Evolutionary conservation across 2,113 vertebrate species (phyloP).

Genomic region (Dinomys branickii): DNA sequence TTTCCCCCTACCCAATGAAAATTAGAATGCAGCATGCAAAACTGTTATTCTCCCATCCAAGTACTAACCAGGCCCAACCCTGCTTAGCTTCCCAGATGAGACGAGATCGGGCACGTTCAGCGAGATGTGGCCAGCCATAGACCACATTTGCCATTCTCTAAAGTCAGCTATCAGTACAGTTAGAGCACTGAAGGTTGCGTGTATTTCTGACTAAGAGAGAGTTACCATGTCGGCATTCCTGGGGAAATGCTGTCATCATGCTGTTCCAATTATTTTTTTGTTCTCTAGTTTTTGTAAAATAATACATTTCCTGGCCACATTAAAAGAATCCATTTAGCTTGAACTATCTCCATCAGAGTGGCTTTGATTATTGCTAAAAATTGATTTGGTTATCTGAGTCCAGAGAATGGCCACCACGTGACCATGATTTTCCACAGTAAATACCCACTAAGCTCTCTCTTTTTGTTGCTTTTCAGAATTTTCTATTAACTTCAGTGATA

Average conservation of each 20-base stretch:
- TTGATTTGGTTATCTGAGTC: conserved; percentile 39
- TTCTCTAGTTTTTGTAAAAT: conserved; percentile 43
- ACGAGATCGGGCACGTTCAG: no score
- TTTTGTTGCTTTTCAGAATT: conserved; percentile 67
- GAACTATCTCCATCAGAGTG: conserved; percentile 23
- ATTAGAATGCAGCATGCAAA: background rate
- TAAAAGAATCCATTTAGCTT: conserved; percentile 47
- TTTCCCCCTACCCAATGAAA: background rate
- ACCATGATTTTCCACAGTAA: conserved; percentile 23
- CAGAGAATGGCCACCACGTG: background rate
- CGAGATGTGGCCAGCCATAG: no score
- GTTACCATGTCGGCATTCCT: background rate
- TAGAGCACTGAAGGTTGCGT: background rate
- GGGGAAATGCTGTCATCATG: background rate
- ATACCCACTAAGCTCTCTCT: conserved; percentile 2
- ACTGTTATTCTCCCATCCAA: no score
- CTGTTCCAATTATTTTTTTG: conserved; percentile 23
- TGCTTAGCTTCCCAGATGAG: no score
- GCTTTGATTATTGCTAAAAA: conserved; percentile 68
- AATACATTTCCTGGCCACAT: conserved; percentile 24
- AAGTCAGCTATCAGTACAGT: background rate
- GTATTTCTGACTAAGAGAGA: background rate
- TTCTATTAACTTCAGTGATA: conserved; percentile 60
- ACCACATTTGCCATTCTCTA: no score
- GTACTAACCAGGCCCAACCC: no score